Conservation (phyloP, 2,888 invertebrate genomes). For the Drosophila heteroneura region DNA sequence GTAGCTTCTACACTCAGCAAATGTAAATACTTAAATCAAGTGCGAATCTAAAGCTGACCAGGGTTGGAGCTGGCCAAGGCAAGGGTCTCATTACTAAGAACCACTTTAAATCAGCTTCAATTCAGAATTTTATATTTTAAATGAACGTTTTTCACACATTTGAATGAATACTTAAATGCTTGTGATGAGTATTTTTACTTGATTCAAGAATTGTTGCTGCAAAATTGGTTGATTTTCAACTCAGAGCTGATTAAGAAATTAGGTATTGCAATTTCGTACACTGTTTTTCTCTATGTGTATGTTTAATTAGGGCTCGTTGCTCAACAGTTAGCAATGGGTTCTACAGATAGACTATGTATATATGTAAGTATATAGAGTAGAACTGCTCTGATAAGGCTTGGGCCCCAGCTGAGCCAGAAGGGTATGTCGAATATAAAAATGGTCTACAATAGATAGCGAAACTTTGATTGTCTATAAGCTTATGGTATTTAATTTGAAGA, state of each 20-base stretch:
- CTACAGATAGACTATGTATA: conserved; percentile 4
- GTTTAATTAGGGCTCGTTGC: background rate
- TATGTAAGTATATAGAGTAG: conserved; percentile 4
- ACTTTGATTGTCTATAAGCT: conserved; percentile 17
- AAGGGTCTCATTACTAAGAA: background rate
- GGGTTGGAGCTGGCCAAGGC: background rate
- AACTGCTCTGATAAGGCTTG: conserved; percentile 26
- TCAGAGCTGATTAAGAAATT: background rate
- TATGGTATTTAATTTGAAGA: conserved; percentile 9
- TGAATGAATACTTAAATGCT: background rate
- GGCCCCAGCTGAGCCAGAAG: conserved; percentile 40
- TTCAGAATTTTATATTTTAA: background rate
- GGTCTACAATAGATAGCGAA: conserved; percentile 16
- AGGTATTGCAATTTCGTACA: accelerated
- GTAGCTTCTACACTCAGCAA: conserved; percentile 2
- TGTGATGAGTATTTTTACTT: background rate
- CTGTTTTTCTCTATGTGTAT: background rate
- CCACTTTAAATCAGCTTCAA: background rate
- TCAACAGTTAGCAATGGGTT: conserved; percentile 1
- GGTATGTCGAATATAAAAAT: conserved; percentile 13
- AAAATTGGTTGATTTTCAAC: background rate
- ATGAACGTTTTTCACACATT: too few relatives aligned
- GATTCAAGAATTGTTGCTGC: background rate
- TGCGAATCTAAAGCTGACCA: background rate
- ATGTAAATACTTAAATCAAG: background rate